These are phyloP conservation scores for Andricus quercusramuli DNA, from an alignment of 2,888 invertebrate species.

Conservation along the genomic window DNA sequence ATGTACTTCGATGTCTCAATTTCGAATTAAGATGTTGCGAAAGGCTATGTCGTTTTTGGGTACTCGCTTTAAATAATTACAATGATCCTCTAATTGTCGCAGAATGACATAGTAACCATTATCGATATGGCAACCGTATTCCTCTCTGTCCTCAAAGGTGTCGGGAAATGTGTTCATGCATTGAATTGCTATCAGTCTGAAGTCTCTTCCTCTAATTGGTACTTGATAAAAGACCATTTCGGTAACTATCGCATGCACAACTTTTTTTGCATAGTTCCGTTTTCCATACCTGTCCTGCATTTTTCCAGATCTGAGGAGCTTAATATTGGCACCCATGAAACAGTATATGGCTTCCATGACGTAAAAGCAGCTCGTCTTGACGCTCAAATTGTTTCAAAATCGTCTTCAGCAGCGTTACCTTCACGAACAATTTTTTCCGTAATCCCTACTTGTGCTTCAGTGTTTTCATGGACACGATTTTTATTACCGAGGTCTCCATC, in stretches of 20 bases:
- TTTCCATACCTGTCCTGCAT: neutral
- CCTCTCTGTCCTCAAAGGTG: neutral
- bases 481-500: neutral
- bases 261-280: neutral
- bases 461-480: neutral
- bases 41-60: neutral
- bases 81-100: neutral
- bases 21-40: neutral
- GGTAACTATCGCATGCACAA: neutral
- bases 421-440: neutral
- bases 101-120: neutral
- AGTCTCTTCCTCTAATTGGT: neutral
- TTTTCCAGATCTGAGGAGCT: neutral
- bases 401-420: neutral
- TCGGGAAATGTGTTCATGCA: neutral
- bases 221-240: neutral
- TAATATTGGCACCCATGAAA: neutral
- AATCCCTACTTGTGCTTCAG: neutral
- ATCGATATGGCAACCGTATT: neutral
- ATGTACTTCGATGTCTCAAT: neutral
- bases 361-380: conserved; percentile 1
- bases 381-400: neutral
- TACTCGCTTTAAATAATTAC: neutral
- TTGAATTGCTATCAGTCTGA: neutral
- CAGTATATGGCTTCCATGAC: neutral